A percentile compares a stretch with the other conserved stretches of the same genome.
Evolutionary conservation across 2,888 invertebrate species (phyloP).

Genomic region (Drosophila macrospina): DNA sequence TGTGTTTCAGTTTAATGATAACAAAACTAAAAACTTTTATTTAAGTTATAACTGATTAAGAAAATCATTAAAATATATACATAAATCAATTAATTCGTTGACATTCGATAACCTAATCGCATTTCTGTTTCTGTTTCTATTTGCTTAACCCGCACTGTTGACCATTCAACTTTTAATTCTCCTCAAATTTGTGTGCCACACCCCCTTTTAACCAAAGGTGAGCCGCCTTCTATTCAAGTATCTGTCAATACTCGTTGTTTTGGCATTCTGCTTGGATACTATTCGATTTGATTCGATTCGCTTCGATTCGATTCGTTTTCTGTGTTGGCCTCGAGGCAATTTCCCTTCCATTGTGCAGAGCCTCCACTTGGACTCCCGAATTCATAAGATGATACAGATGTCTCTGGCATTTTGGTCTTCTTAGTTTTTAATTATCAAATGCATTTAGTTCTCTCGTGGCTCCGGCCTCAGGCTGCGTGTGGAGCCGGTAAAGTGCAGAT

Average conservation of each 20-base stretch:
- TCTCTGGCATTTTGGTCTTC: constrained; percentile 7
- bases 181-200: constrained; percentile 1
- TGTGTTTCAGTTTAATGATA: too few relatives aligned
- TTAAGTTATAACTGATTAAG: neutral
- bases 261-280: constrained; percentile 14
- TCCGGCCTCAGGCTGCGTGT: constrained; percentile 21
- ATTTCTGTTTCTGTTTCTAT: constrained; percentile 1
- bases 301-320: constrained; percentile 37
- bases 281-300: too few relatives aligned
- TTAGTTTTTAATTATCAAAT: constrained; percentile 60
- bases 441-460: constrained; percentile 28
- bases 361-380: neutral
- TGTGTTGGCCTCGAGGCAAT: constrained; percentile 24
- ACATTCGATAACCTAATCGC: neutral
- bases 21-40: too few relatives aligned
- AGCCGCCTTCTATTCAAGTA: constrained; percentile 2
- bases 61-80: neutral
- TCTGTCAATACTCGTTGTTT: constrained; percentile 13
- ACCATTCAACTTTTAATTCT: constrained; percentile 3
- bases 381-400: neutral
- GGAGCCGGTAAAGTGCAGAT: constrained; percentile 3
- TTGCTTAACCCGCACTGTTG: constrained; percentile 10
- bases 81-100: neutral
- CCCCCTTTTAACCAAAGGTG: constrained; percentile 9
- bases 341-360: constrained; percentile 3